Base-by-base conservation (phyloP, 2,888 invertebrate genomes). In the Ophion obscuratus region DNA sequence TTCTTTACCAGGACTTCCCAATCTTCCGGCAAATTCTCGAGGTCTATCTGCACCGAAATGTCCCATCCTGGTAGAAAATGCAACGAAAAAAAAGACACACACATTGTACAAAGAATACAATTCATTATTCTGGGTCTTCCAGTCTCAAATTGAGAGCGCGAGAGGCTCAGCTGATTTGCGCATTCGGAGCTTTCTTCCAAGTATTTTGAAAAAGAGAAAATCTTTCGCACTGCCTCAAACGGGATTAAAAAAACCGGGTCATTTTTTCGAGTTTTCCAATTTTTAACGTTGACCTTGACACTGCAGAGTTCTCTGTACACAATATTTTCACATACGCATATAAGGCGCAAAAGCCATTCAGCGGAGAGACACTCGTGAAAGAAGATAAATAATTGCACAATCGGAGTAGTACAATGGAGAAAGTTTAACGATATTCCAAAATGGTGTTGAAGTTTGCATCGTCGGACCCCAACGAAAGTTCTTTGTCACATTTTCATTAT, bases 1-100 rank as follows among this genome's bases (percentile, higher is more conserved):
- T 98, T 98, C 94, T 97, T 97, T 89, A 99, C 98, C 91, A 98
- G 94, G 87, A 96, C 96, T 94, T 97, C 97, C 97, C 98, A 98
- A 94, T 99, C 97, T 59, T 96, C 95, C 7, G 99, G 99, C 91
- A 99, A 96, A 93, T 97, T 97, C 93, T 98, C 98, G 95, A 99
- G 95, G 95, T 99, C 98, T 94, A 98, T 96, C 91, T 98, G 95
- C 91, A 99, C 95, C 79, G 99, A 98, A 86, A 99, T 98, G 95
- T 98, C 99, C 95, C 98, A 99, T 88, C 98, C 98, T 97, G 94
- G 20, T 17, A 92, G 92, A 68, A 73, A 53, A 53, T 17, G 53
- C 2, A 53, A 36, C 57, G 57, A 87, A 84, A 87, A 7, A 2
- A 64, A 83, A 70, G 7, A 24, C 2, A 14, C 47, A 53, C 53